Evolutionary conservation across 2,113 vertebrate species (phyloP), one percentile per base, ranked within the genome.

Genomic region (Elgaria multicarinata): DNA sequence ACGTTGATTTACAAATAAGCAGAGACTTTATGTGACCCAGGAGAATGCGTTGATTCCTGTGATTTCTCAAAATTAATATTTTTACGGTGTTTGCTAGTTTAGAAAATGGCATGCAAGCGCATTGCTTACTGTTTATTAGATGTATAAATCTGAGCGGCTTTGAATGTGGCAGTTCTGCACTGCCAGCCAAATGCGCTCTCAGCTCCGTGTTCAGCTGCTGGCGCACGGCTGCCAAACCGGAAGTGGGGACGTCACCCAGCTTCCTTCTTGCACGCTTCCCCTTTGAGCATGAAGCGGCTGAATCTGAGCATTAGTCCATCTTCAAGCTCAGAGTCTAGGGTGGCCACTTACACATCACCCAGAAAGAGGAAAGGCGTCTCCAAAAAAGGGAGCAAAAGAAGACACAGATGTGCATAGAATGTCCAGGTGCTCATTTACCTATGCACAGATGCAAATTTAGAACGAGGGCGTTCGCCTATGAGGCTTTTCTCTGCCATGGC

Each of bases 1-100:
- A 55, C 12, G n/a, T 76, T 89, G 55, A 85, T 85, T 89, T 89
- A 84, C 62, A 89, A 85, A 89, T 77, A 77, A 89, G 81, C 58
- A 78, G 82, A 85, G 74, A 77, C 18, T 84, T 85, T 84, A 89
- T 83, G n/a, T 78, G 83, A 50, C 88, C 74, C 88, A 24, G 44
- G 88, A 67, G 88, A 67, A 31, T 33, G 8, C 44, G 36, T 46
- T 26, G 36, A 84, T 66, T 89, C 64, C 64, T 69, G 76, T 53
- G 44, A 78, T 78, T 84, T 89, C 46, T 53, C 85, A 77, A 76
- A 67, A 89, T 77, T 67, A 66, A 78, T 77, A 62, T 85, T 75
- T 83, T 78, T 85, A 72, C 79, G 58, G 53, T 39, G 36, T 78
- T 53, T n/a, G 46, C 62, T 85, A 39, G 74, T 42, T 85, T 55